Percentiles rank a stretch among this genome's conserved stretches.
Evolutionary conservation across 2,797 vertebrate species (phyloP).

Genomic region (Lepus oiostolus): DNA sequence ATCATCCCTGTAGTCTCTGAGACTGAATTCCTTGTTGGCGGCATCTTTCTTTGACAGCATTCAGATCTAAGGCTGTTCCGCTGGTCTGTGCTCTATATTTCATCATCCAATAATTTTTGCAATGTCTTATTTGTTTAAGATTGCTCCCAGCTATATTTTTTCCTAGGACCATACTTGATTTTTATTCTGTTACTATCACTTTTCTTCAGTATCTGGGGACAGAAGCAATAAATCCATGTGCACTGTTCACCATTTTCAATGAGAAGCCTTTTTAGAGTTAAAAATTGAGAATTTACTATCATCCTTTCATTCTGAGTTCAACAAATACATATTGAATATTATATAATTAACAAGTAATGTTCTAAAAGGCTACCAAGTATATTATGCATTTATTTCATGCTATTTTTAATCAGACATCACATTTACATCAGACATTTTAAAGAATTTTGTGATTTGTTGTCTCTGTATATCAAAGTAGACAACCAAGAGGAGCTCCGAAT

Average conservation of each 20-base stretch:
- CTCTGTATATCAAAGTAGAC: not conserved
- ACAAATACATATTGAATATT: slow-evolving; percentile 24
- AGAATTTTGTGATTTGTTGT: slow-evolving; percentile 9
- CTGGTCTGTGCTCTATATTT: not conserved
- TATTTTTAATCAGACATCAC: not conserved
- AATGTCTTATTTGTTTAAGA: not conserved
- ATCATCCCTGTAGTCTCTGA: not conserved
- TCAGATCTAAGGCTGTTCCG: not conserved
- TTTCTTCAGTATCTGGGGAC: not conserved
- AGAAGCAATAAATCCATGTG: slow-evolving; percentile 8
- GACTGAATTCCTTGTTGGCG: not conserved
- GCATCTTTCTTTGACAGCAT: not conserved
- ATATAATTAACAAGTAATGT: not conserved
- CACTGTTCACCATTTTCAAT: not conserved
- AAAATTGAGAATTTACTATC: not conserved
- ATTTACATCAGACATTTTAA: not conserved
- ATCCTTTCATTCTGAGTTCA: not conserved
- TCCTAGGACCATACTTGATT: not conserved
- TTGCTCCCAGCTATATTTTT: not conserved
- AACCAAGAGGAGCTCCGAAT: not conserved
- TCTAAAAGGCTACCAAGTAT: not conserved
- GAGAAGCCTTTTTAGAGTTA: slow-evolving; percentile 1
- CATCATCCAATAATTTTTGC: not conserved
- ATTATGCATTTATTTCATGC: not conserved
- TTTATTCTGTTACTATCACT: not conserved